phyloP scores from a whole-genome alignment of 2,113 vertebrate genomes.

The Trichechus manatus region DNA sequence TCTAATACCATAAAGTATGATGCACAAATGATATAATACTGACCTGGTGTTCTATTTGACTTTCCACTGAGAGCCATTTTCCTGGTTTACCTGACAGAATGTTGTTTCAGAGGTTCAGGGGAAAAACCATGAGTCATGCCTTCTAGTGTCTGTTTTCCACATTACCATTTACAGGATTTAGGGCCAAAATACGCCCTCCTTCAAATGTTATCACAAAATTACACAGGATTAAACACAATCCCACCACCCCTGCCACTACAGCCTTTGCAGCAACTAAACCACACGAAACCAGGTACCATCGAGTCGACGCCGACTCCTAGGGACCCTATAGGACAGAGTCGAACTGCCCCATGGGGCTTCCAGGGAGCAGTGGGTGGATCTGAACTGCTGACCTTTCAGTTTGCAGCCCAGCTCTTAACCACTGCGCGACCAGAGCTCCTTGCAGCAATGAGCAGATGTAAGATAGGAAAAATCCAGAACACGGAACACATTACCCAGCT shows the following conservation, averaged over 20 bases:
- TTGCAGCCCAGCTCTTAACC: no score
- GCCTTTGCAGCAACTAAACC: not conserved
- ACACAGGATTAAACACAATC: not conserved
- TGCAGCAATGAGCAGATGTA: not conserved
- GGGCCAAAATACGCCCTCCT: not conserved
- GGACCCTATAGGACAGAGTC: no score
- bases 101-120: not conserved
- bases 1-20: conserved; percentile 54
- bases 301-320: no score
- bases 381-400: no score
- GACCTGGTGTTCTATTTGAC: conserved; percentile 2
- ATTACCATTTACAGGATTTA: conserved; percentile 4
- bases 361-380: no score
- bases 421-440: no score
- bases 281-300: no score
- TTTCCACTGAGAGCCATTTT: conserved; percentile 28
- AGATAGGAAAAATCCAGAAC: conserved; percentile 35
- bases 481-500: not conserved
- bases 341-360: no score
- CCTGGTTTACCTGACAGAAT: conserved; percentile 12
- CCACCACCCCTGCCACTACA: not conserved
- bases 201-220: not conserved
- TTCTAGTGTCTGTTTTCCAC: not conserved
- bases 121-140: not conserved
- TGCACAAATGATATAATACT: conserved; percentile 17